Percentiles rank a stretch among this genome's conserved stretches.
Evolutionary conservation across 2,797 vertebrate species (phyloP).

Genomic region (Galaxias olidus): DNA sequence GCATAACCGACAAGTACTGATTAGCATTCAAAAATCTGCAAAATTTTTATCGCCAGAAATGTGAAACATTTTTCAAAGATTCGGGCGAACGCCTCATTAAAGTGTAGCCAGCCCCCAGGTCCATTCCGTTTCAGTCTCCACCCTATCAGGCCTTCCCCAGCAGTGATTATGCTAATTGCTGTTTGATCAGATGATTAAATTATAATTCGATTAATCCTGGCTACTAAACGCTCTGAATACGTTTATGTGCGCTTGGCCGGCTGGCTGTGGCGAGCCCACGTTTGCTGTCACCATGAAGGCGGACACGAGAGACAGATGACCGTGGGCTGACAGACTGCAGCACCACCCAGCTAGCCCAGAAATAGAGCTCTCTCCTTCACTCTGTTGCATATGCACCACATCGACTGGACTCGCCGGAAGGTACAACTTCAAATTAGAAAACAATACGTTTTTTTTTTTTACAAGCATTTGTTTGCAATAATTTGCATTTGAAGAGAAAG

Average conservation of each 20-base stretch:
- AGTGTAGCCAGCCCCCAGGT: slow-evolving; percentile 61
- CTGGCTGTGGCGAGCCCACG: slow-evolving; percentile 48
- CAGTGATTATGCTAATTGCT: slow-evolving; percentile 94
- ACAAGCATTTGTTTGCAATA: neutral
- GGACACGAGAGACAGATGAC: slow-evolving; percentile 7
- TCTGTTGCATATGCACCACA: too few species aligned
- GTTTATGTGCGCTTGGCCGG: slow-evolving; percentile 64
- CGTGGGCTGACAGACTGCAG: slow-evolving; percentile 1
- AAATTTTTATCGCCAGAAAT: slow-evolving; percentile 54
- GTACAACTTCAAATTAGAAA: neutral
- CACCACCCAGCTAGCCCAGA: slow-evolving; percentile 19
- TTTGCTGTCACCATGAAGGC: slow-evolving; percentile 28
- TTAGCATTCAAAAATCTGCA: slow-evolving; percentile 59
- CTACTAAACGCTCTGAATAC: slow-evolving; percentile 80
- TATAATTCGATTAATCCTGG: slow-evolving; percentile 91
- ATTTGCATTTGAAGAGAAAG: too few species aligned
- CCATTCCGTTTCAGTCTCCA: slow-evolving; percentile 69
- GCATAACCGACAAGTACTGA: slow-evolving; percentile 50
- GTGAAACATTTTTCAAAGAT: slow-evolving; percentile 75
- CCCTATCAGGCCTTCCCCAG: slow-evolving; percentile 85
- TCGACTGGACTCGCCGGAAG: too few species aligned
- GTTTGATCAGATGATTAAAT: slow-evolving; percentile 98
- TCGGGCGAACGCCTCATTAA: slow-evolving; percentile 73
- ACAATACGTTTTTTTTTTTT: neutral
- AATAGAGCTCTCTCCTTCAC: too few species aligned